Evolutionary conservation across 2,113 vertebrate species (phyloP).

Genomic region (Aldabrachelys gigantea): DNA sequence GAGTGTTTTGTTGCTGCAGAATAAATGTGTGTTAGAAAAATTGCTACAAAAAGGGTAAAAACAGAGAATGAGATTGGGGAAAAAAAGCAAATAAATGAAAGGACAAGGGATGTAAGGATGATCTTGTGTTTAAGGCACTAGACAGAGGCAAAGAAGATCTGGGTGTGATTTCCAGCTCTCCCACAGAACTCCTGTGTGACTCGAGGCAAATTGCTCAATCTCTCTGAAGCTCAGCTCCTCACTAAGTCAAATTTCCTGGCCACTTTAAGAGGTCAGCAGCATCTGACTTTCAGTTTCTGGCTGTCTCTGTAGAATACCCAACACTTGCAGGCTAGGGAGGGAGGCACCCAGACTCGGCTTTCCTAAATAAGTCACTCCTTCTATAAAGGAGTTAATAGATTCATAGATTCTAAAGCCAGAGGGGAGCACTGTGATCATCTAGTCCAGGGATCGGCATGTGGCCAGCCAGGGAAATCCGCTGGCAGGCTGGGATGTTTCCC

Average conservation of each 20-base stretch:
- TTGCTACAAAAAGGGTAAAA: background rate
- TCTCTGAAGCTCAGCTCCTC: background rate
- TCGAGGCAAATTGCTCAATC: background rate
- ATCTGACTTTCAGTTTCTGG: background rate
- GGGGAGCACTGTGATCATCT: background rate
- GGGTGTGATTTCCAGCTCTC: background rate
- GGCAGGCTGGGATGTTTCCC: too few relatives aligned
- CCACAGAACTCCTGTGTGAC: background rate
- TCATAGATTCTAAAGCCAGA: background rate
- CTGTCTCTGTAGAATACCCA: background rate
- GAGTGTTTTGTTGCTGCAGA: background rate
- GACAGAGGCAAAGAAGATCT: background rate
- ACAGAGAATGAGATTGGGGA: background rate
- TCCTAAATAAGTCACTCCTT: background rate
- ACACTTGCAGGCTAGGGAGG: background rate
- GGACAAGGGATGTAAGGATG: background rate
- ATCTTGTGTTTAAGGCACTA: background rate
- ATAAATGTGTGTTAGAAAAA: background rate
- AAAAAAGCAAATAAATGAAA: background rate
- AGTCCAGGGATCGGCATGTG: background rate
- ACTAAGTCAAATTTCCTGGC: background rate
- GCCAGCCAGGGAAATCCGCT: too few relatives aligned
- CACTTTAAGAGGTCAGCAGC: background rate
- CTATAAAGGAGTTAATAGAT: background rate
- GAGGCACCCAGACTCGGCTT: background rate